Base-by-base conservation (phyloP, 1,140 invertebrate species). In the Leptopilina clavipes region DNA sequence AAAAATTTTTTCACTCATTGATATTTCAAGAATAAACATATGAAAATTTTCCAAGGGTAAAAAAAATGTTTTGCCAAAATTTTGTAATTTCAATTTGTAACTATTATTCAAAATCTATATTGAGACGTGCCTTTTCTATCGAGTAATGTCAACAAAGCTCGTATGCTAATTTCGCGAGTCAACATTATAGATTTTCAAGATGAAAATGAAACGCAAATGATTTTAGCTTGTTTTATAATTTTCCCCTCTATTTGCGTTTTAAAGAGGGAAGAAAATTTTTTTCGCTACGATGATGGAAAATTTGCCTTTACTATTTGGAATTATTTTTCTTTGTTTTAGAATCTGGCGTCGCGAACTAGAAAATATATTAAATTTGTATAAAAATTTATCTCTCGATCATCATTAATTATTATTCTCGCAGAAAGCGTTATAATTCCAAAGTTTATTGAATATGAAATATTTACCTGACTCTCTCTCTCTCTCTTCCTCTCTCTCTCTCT, bases 391-490 rank as follows among this genome's bases (percentile, higher is more conserved):
- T 2, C 12, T 3, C 6, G 11, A 48, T n/a, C 2, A 48, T n/a
- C 2, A 17, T 17, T 17, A 7, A 52, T 17, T 3, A 17, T 17
- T 52, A 52, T 65, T 31, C 14, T 65, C n/a, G 6, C 22, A n/a
- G 2, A 65, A 65, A 31, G 3, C 2, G 31, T 65, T 31, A 59
- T 8, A 65, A 25, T 37, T 14, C 7, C 25, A 37, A 1, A 37
- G 48, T 19, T 65, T n/a, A 5, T 52, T n/a, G 22, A 65, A 65
- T 65, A 31, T 37, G 12, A 65, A 65, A 65, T 82, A 83, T 83
- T 83, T 81, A 83, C 82, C 82, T 83, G 75, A 37, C 72, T 78
- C 25, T 77, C 70, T 71, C 74, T 76, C 77, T 75, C 70, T 44
- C 71, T 71, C 74, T 76, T 76, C 73, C 70, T 44, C 71, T 78